phyloP scores from a whole-genome alignment of 2,113 vertebrate genomes.

The Saccopteryx leptura region DNA sequence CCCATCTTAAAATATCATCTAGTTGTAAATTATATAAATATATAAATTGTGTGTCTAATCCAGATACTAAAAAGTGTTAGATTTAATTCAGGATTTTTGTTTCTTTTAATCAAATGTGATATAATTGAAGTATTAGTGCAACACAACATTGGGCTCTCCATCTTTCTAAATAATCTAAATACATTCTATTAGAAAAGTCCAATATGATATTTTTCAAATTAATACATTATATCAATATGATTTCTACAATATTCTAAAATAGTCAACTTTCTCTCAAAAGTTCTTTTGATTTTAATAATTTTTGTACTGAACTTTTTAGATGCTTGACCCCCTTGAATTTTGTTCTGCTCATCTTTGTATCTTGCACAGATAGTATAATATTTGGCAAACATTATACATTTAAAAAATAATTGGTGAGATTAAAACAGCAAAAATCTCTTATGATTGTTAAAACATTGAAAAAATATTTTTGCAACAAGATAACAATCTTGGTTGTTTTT shows the following conservation, averaged over 20 bases:
- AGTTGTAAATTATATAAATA: not conserved
- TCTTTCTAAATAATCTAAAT: not conserved
- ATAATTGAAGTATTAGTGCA: not conserved
- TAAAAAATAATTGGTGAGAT: not conserved
- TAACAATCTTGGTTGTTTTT: not conserved
- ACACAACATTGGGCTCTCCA: not conserved
- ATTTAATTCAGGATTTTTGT: not conserved
- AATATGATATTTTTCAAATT: not conserved
- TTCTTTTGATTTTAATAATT: not conserved
- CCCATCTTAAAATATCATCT: not conserved
- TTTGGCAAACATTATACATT: not conserved
- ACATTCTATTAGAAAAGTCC: not conserved
- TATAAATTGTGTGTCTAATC: not conserved
- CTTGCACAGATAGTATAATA: not conserved
- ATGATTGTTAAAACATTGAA: not conserved
- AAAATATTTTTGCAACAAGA: not conserved
- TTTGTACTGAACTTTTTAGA: not conserved
- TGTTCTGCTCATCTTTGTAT: not conserved
- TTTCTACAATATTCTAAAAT: not conserved
- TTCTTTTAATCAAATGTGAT: not conserved
- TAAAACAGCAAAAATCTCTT: not conserved
- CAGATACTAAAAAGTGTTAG: not conserved
- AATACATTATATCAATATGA: not conserved
- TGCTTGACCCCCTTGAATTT: not conserved
- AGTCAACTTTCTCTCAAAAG: not conserved